phyloP scores from a whole-genome alignment of 2,797 vertebrate species.

The Adelosebastes latens region DNA sequence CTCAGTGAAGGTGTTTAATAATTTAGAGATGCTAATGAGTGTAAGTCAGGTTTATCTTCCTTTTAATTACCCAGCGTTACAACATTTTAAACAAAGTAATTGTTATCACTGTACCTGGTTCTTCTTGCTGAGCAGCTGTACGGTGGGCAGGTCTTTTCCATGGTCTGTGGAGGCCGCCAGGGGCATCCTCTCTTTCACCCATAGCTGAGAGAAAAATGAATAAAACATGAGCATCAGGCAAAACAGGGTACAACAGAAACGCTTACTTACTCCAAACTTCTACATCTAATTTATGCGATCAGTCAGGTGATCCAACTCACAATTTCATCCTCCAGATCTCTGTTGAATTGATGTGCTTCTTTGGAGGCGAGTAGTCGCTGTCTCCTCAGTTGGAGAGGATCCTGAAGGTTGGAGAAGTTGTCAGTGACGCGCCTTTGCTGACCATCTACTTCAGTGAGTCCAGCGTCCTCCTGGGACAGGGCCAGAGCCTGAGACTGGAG shows the following conservation, averaged over 20 bases:
- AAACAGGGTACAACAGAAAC: background rate
- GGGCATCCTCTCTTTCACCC: conserved; percentile 93
- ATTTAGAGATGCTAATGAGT: background rate
- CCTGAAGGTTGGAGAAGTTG: conserved; percentile 86
- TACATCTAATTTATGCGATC: background rate
- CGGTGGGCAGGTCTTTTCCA: conserved; percentile 92
- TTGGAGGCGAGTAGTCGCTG: conserved; percentile 88
- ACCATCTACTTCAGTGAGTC: conserved; percentile 87
- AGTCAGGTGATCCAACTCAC: conserved; percentile 77
- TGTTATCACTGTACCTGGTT: conserved; percentile 86
- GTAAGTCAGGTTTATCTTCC: background rate
- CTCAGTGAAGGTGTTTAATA: background rate
- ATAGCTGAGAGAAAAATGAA: conserved; percentile 81
- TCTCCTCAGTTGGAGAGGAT: conserved; percentile 86
- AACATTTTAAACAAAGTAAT: background rate
- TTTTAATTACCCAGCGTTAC: background rate
- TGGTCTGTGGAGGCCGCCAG: conserved; percentile 91
- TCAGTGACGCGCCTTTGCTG: conserved; percentile 86
- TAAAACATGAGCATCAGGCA: conserved; percentile 1
- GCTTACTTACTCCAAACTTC: background rate
- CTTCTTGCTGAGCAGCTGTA: conserved; percentile 95
- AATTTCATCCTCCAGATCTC: conserved; percentile 95
- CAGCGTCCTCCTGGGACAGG: conserved; percentile 89
- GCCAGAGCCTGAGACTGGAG: conserved; percentile 90
- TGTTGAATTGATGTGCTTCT: conserved; percentile 93